These are phyloP conservation scores for Lasiurus borealis DNA, from an alignment of 2,113 vertebrate species.

Conservation along the genomic window DNA sequence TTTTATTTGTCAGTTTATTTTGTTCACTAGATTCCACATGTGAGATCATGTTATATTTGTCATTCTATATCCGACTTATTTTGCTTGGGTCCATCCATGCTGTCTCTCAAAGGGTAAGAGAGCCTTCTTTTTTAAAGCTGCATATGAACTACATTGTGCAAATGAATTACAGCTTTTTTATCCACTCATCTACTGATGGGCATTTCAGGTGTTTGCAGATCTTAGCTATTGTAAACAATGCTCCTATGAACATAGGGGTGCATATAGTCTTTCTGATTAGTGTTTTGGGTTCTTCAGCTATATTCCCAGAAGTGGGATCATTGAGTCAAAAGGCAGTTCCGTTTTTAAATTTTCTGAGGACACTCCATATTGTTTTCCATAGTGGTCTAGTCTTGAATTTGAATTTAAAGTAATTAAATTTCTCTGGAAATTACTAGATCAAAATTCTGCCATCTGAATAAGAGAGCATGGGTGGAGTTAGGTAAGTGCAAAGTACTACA, in stretches of 20 bases:
- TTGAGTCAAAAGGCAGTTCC: background rate
- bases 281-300: background rate
- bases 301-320: background rate
- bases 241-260: background rate
- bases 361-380: no score
- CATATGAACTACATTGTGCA: background rate
- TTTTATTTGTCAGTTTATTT: background rate
- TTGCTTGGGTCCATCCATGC: background rate
- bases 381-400: background rate
- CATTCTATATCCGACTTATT: background rate
- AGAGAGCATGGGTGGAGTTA: background rate
- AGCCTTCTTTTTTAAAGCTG: background rate
- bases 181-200: background rate
- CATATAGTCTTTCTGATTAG: background rate
- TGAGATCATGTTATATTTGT: background rate
- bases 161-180: background rate
- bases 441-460: background rate
- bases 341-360: background rate
- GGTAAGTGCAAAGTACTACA: background rate
- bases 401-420: background rate
- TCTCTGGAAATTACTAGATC: background rate
- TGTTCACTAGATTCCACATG: background rate
- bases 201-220: background rate
- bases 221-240: background rate
- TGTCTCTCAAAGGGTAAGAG: background rate